phyloP scores from a whole-genome alignment of 2,888 invertebrate species.

The Cryptocheilus praepositus region DNA sequence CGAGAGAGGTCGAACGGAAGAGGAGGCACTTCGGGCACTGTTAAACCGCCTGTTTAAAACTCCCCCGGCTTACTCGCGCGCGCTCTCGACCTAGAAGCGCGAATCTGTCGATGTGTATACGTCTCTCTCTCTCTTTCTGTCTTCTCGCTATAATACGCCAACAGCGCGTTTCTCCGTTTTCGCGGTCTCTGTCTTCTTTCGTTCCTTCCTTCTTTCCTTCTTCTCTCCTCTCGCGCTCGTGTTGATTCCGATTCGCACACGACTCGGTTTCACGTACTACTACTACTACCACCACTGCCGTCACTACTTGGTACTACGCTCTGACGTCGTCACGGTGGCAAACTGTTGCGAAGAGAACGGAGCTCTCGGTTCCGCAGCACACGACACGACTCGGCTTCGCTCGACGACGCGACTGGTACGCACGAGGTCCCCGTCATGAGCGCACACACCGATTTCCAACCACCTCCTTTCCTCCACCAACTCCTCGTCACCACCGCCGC shows the following conservation, averaged over 20 bases:
- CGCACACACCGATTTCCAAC: conserved; percentile 52
- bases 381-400: conserved; percentile 48
- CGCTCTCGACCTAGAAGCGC: too few relatives aligned
- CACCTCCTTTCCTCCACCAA: conserved; percentile 46
- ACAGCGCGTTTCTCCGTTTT: too few relatives aligned
- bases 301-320: neutral
- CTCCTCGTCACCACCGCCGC: conserved; percentile 48
- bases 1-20: conserved; percentile 50
- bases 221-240: neutral
- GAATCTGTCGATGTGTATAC: too few relatives aligned
- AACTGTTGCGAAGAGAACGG: conserved; percentile 45
- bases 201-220: neutral
- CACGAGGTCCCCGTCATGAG: conserved; percentile 62
- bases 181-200: too few relatives aligned
- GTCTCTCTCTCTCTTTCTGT: neutral
- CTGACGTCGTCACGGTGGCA: conserved; percentile 34
- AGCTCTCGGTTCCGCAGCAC: conserved; percentile 26
- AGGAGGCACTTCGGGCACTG: conserved; percentile 30
- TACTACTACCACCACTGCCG: neutral
- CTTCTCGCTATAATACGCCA: neutral
- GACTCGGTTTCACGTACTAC: neutral
- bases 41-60: too few relatives aligned
- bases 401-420: conserved; percentile 57
- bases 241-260: neutral
- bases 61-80: too few relatives aligned